Evolutionary conservation across 2,888 invertebrate genomes (phyloP).

Genomic region (Emesis furor): DNA sequence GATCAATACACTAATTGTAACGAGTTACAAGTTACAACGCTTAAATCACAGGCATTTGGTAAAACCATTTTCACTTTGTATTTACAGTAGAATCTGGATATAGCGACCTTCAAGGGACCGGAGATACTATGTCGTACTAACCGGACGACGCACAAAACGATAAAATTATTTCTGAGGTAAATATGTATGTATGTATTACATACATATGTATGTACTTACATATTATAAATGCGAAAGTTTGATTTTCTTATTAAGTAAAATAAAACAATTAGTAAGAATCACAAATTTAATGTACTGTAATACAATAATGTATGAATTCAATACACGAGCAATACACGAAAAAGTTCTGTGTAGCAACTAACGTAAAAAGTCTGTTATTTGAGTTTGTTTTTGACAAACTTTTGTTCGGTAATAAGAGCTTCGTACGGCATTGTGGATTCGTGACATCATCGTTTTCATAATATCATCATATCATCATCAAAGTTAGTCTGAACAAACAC

Average conservation of each 20-base stretch:
- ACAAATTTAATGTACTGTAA: constrained; percentile 40
- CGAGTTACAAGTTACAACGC: too few relatives aligned
- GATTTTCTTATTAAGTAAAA: constrained; percentile 26
- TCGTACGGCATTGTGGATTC: constrained; percentile 67
- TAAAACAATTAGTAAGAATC: background rate
- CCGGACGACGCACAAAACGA: constrained; percentile 55
- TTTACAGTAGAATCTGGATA: constrained; percentile 58
- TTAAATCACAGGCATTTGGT: too few relatives aligned
- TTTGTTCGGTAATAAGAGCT: constrained; percentile 70
- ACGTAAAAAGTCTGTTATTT: constrained; percentile 52
- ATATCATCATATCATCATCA: constrained; percentile 57
- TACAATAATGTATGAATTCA: constrained; percentile 17
- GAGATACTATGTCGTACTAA: constrained; percentile 60
- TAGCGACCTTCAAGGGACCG: constrained; percentile 61
- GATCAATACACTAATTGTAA: too few relatives aligned
- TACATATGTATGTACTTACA: too few relatives aligned
- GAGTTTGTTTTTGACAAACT: constrained; percentile 55
- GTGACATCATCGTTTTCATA: constrained; percentile 71
- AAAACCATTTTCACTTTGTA: too few relatives aligned
- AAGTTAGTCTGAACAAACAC: constrained; percentile 67
- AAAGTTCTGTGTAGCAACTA: constrained; percentile 20
- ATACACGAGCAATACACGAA: background rate
- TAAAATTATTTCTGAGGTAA: background rate
- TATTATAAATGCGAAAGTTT: too few relatives aligned
- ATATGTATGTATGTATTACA: background rate